phyloP scores from a whole-genome alignment of 2,888 invertebrate genomes.

The Tipula vernalis region DNA sequence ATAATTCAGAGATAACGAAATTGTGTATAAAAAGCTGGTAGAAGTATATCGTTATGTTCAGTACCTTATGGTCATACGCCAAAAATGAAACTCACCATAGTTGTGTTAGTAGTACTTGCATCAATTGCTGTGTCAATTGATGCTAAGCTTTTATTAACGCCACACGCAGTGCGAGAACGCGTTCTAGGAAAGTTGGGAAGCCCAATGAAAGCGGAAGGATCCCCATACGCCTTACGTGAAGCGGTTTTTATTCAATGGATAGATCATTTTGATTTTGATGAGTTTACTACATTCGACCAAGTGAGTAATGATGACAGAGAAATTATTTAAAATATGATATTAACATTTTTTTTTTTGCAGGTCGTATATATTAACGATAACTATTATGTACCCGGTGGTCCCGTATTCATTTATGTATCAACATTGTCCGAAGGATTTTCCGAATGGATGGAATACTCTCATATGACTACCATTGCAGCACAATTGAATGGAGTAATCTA shows the following conservation, averaged over 20 bases:
- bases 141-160: not conserved
- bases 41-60: not conserved
- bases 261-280: not conserved
- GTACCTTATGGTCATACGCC: not conserved
- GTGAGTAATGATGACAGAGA: not conserved
- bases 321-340: not conserved
- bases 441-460: not conserved
- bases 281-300: not conserved
- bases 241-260: not conserved
- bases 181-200: not conserved
- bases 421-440: not conserved
- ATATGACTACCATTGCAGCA: not conserved
- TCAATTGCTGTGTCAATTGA: not conserved
- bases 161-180: not conserved
- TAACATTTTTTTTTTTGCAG: not conserved
- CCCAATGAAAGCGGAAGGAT: not conserved
- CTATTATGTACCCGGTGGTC: not conserved
- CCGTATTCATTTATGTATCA: not conserved
- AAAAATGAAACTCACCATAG: not conserved
- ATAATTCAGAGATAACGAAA: not conserved
- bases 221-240: not conserved
- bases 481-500: not conserved
- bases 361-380: not conserved
- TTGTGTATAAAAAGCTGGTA: not conserved
- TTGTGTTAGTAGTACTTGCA: not conserved